These are phyloP conservation scores for Agapornis canus DNA, from an alignment of 2,797 vertebrate species.

Conservation along the genomic window DNA sequence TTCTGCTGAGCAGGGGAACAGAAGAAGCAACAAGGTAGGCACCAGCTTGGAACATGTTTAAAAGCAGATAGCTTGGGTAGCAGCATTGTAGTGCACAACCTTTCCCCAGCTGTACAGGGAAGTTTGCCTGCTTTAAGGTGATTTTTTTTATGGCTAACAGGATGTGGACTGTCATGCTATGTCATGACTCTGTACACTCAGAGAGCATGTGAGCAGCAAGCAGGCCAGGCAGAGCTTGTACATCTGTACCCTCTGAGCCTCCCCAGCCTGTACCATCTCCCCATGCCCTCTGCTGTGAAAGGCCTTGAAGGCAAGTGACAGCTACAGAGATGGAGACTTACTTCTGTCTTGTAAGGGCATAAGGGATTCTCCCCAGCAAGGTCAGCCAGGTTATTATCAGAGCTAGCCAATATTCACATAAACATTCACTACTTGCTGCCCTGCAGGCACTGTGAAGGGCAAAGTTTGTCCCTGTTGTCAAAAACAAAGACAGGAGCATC, in stretches of 20 bases:
- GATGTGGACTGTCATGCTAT: background rate
- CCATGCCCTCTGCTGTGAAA: background rate
- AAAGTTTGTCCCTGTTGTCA: constrained; percentile 25
- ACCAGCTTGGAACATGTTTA: background rate
- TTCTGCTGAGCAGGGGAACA: background rate
- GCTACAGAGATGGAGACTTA: background rate
- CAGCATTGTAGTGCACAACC: background rate
- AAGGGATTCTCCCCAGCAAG: constrained; percentile 45
- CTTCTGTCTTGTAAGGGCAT: background rate
- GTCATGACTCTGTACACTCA: background rate
- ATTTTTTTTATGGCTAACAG: background rate
- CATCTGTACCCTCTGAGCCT: background rate
- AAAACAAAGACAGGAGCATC: constrained; percentile 33
- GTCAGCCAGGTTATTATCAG: constrained; percentile 14
- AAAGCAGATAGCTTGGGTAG: background rate
- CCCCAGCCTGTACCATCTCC: background rate
- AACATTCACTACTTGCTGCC: constrained; percentile 22
- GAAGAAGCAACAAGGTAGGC: background rate
- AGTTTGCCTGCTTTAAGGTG: background rate
- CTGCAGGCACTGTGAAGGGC: constrained; percentile 20
- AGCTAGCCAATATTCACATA: background rate
- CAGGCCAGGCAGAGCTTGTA: background rate
- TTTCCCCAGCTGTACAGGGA: background rate
- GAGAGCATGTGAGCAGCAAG: background rate
- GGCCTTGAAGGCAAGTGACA: background rate